Percentiles rank a stretch among this genome's conserved stretches.
These are phyloP conservation scores for Peromyscus leucopus DNA, from an alignment of 2,113 vertebrate genomes.

Conservation along the genomic window DNA sequence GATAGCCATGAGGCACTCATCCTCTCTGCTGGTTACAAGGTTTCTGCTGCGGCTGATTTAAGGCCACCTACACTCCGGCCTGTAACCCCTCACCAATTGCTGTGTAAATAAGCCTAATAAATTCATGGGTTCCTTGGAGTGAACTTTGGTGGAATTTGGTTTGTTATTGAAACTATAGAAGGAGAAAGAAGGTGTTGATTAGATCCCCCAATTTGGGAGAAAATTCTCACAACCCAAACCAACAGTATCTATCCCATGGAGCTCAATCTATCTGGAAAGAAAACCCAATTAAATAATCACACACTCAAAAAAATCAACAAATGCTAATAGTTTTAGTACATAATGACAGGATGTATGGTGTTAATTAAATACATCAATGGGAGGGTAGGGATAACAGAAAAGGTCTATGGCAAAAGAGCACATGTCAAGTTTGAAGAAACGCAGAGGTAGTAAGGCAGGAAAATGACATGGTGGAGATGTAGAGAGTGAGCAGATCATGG, in stretches of 20 bases:
- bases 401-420: background rate
- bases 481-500: background rate
- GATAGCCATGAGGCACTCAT: background rate
- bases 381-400: background rate
- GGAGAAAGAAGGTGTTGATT: background rate
- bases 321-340: background rate
- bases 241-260: background rate
- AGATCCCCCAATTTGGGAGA: background rate
- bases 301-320: background rate
- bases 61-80: background rate
- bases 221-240: background rate
- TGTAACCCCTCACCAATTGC: background rate
- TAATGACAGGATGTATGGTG: background rate
- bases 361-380: background rate
- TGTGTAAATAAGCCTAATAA: background rate
- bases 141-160: background rate
- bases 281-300: slow-evolving; percentile 27
- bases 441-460: background rate
- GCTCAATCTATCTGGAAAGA: background rate
- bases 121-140: background rate
- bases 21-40: background rate
- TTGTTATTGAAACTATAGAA: background rate
- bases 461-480: background rate
- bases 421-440: background rate
- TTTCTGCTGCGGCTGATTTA: background rate